These are phyloP conservation scores for Leucophora obtusa DNA, from an alignment of 2,888 invertebrate genomes.

Conservation along the genomic window DNA sequence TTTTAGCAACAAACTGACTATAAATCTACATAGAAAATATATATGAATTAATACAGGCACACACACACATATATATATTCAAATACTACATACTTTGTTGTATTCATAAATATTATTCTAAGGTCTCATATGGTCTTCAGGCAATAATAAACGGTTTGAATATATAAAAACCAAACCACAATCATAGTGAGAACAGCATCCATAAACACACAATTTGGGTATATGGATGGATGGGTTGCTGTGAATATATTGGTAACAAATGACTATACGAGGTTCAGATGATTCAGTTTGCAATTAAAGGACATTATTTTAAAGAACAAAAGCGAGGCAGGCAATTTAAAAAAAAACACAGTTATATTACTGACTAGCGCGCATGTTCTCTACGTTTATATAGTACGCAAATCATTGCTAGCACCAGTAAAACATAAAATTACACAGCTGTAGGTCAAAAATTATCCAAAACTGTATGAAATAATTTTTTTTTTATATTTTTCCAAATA, in stretches of 20 bases:
- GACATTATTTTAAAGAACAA: neutral
- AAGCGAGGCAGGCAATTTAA: too few species aligned
- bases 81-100: neutral
- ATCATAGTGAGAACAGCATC: constrained; percentile 43
- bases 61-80: neutral
- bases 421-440: too few species aligned
- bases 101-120: constrained; percentile 61
- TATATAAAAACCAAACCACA: constrained; percentile 40
- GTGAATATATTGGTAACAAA: constrained; percentile 24
- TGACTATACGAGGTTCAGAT: constrained; percentile 31
- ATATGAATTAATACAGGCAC: neutral
- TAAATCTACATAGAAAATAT: constrained; percentile 58
- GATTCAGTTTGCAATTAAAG: neutral
- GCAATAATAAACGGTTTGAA: constrained; percentile 49
- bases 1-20: constrained; percentile 57
- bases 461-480: too few species aligned
- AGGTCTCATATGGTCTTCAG: constrained; percentile 56
- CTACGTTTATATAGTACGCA: too few species aligned
- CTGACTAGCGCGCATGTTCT: too few species aligned
- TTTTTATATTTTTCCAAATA: too few species aligned
- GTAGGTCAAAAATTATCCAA: too few species aligned
- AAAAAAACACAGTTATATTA: too few species aligned
- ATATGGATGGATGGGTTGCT: constrained; percentile 7
- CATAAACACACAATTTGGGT: constrained; percentile 36
- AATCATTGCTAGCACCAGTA: too few species aligned